Evolutionary conservation across 2,113 vertebrate species (phyloP).

Genomic region (Xenotilapia leptura): DNA sequence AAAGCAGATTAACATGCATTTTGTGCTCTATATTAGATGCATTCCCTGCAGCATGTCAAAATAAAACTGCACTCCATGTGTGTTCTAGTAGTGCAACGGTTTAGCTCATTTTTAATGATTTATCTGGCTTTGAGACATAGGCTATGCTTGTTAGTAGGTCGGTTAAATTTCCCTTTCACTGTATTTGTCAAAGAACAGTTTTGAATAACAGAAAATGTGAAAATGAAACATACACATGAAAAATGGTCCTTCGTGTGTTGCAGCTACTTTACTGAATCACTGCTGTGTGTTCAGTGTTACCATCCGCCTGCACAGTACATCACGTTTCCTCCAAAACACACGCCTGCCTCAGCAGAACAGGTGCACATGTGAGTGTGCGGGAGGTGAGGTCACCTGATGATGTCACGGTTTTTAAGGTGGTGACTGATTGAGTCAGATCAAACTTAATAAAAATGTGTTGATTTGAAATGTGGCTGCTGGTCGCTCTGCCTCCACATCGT

Average conservation of each 20-base stretch:
- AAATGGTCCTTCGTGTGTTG: background rate
- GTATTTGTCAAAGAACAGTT: background rate
- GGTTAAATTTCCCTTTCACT: background rate
- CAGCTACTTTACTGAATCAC: background rate
- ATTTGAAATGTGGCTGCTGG: constrained; percentile 7
- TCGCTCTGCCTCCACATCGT: background rate
- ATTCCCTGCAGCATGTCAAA: background rate
- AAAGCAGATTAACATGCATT: background rate
- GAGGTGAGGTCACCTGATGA: background rate
- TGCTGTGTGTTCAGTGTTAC: background rate
- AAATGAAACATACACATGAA: background rate
- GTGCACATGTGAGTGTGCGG: background rate
- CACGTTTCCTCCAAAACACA: background rate
- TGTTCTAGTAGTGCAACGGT: background rate
- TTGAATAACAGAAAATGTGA: background rate
- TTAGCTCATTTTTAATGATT: background rate
- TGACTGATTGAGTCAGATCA: background rate
- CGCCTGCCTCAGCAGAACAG: background rate
- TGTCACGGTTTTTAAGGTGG: background rate
- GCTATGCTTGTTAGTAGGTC: background rate
- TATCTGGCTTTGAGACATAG: background rate
- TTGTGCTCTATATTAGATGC: background rate
- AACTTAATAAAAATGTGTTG: constrained; percentile 20
- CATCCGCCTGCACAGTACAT: background rate
- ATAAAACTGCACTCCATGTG: background rate